Evolutionary conservation across 1,140 invertebrate species (phyloP).

Genomic region (Drosophila parvula): DNA sequence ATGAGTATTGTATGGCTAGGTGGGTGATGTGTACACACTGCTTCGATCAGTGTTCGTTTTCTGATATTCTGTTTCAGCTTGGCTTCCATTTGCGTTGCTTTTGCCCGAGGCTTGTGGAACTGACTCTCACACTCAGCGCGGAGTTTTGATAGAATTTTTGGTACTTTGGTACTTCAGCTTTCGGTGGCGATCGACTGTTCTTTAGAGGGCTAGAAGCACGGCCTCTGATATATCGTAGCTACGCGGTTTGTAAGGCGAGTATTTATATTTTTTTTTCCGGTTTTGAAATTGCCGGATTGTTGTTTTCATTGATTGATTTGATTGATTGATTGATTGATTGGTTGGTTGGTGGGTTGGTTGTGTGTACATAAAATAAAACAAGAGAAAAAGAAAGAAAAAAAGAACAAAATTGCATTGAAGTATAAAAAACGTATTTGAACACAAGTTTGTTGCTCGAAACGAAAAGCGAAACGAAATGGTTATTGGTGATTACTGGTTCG

Average conservation of each 20-base stretch:
- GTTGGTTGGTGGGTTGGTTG: slow-evolving; percentile 71
- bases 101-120: slow-evolving; percentile 4
- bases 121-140: neutral
- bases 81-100: slow-evolving; percentile 75
- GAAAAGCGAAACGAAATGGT: slow-evolving; percentile 33
- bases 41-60: slow-evolving; percentile 13
- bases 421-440: slow-evolving; percentile 62
- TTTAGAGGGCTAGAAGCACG: slow-evolving; percentile 79
- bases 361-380: slow-evolving; percentile 82
- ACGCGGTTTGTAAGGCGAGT: slow-evolving; percentile 23
- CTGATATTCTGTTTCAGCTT: slow-evolving; percentile 26
- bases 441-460: slow-evolving; percentile 49
- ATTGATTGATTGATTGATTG: slow-evolving; percentile 58
- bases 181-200: slow-evolving; percentile 48
- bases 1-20: slow-evolving; percentile 14
- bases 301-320: slow-evolving; percentile 42
- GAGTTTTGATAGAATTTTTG: slow-evolving; percentile 43
- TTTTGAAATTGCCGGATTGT: slow-evolving; percentile 26
- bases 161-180: slow-evolving; percentile 69
- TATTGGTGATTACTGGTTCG: slow-evolving; percentile 29
- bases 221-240: slow-evolving; percentile 84
- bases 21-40: slow-evolving; percentile 29
- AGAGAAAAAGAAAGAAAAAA: slow-evolving; percentile 78
- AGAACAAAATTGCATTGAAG: slow-evolving; percentile 76
- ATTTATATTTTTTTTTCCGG: slow-evolving; percentile 21